These are phyloP conservation scores for Eubasilissa regina DNA, from an alignment of 1,140 invertebrate species.

Conservation along the genomic window DNA sequence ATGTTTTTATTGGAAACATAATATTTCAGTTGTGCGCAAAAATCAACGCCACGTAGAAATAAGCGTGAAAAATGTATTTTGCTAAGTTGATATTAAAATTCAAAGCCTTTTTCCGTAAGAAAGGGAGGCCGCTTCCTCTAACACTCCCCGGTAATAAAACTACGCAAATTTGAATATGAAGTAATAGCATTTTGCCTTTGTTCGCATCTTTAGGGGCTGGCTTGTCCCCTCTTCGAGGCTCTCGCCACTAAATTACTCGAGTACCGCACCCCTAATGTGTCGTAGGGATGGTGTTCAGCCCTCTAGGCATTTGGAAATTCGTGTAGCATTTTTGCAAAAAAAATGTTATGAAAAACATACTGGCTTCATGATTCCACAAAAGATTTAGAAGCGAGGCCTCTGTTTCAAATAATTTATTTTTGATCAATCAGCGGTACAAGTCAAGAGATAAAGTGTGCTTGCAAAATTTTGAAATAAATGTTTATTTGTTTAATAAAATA, in stretches of 20 bases:
- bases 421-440: too few species aligned
- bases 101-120: constrained; percentile 29
- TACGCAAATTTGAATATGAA: constrained; percentile 47
- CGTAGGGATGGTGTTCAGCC: constrained; percentile 13
- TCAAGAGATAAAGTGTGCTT: too few species aligned
- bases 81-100: constrained; percentile 39
- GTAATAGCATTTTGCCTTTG: constrained; percentile 40
- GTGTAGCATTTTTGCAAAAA: background rate
- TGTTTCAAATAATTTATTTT: too few species aligned
- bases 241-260: constrained; percentile 36
- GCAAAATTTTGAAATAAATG: too few species aligned
- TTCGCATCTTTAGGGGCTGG: constrained; percentile 30
- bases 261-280: constrained; percentile 27
- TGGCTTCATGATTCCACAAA: too few species aligned
- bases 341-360: too few species aligned
- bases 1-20: too few species aligned
- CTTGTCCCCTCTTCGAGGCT: constrained; percentile 17
- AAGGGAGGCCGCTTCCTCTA: background rate
- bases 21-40: background rate
- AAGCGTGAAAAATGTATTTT: constrained; percentile 34
- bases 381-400: too few species aligned
- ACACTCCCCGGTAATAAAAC: constrained; percentile 33
- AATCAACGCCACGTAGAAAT: background rate
- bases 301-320: background rate
- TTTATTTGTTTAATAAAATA: too few species aligned